Evolutionary conservation across 2,113 vertebrate genomes (phyloP).

Genomic region (Dendrocopos noguchii): DNA sequence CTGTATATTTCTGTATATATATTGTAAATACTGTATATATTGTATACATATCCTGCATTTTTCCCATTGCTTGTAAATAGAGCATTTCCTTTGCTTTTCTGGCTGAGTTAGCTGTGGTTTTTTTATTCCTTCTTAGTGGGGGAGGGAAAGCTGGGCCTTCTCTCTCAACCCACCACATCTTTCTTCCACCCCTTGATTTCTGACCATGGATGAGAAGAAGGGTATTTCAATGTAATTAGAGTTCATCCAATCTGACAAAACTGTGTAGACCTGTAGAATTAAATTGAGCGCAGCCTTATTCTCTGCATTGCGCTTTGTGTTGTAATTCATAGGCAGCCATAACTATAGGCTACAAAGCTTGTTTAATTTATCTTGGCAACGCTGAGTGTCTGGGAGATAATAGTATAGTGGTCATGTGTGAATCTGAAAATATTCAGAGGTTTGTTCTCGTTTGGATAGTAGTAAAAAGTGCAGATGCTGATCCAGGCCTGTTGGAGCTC

Average conservation of each 20-base stretch:
- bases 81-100: no score
- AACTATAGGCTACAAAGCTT: background rate
- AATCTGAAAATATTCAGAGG: background rate
- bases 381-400: background rate
- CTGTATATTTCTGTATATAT: no score
- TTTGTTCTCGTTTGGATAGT: background rate
- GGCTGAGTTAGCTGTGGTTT: no score
- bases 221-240: background rate
- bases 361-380: background rate
- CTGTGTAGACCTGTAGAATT: background rate
- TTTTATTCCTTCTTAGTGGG: no score
- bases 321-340: background rate
- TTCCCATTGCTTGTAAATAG: no score
- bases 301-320: background rate
- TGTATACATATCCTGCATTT: no score
- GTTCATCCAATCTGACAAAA: background rate
- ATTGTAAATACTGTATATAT: no score
- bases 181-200: background rate
- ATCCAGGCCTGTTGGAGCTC: background rate
- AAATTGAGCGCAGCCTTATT: background rate
- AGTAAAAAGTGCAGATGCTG: background rate
- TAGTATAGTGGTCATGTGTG: background rate
- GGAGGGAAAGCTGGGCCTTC: no score
- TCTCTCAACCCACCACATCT: no score
- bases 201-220: background rate